phyloP scores from a whole-genome alignment of 1,140 invertebrate genomes.

The Apocrypta bakeri region DNA sequence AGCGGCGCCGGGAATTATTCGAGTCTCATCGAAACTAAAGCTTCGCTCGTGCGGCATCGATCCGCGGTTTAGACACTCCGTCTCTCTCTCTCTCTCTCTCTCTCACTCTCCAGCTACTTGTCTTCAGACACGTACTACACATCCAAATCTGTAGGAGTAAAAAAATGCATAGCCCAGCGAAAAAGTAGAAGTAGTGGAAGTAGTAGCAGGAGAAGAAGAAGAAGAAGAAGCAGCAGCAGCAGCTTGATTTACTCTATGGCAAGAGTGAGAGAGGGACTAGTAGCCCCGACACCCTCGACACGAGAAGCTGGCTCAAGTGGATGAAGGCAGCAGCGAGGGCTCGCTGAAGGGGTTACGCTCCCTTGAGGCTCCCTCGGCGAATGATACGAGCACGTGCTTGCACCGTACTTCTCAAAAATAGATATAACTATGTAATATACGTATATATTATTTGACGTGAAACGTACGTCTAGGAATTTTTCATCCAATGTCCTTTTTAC shows the following conservation, averaged over 20 bases:
- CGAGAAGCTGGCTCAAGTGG: not conserved
- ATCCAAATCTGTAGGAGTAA: not conserved
- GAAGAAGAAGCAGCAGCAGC: not conserved
- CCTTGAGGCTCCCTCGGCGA: not conserved
- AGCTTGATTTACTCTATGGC: not conserved
- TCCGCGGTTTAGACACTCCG: not conserved
- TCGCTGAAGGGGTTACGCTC: not conserved
- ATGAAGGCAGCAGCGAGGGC: not conserved
- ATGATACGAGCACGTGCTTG: not conserved
- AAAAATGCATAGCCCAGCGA: not conserved
- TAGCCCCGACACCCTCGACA: not conserved
- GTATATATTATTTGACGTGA: not conserved
- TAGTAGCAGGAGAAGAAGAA: not conserved
- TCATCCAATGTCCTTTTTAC: not conserved
- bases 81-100: not conserved
- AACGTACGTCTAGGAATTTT: no score
- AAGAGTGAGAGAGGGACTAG: not conserved
- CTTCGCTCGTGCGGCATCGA: not conserved
- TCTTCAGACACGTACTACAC: not conserved
- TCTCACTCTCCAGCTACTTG: not conserved
- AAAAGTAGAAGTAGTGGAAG: not conserved
- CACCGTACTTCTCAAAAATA: not conserved
- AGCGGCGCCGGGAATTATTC: conserved; percentile 47
- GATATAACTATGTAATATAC: no score
- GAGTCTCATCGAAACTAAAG: conserved; percentile 38